Evolutionary conservation across 2,888 invertebrate species (phyloP).

Genomic region (Dione juno): DNA sequence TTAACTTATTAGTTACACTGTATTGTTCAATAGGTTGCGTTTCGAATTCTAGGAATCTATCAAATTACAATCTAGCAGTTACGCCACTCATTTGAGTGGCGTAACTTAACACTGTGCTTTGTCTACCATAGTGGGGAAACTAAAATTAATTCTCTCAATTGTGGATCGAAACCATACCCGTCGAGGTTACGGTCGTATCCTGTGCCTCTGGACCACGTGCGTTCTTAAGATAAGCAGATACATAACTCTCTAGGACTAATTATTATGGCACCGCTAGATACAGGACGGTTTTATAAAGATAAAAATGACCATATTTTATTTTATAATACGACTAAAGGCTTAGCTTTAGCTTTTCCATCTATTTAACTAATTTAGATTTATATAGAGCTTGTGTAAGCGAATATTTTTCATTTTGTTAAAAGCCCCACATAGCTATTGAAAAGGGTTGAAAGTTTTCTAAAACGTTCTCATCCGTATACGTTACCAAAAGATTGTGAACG

Average conservation of each 20-base stretch:
- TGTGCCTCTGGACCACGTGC: not conserved
- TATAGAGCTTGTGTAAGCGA: conserved; percentile 16
- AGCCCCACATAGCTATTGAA: conserved; percentile 13
- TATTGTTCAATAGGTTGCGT: no score
- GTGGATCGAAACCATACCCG: no score
- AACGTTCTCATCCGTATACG: conserved; percentile 15
- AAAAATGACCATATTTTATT: conserved; percentile 44
- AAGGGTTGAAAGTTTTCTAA: conserved; percentile 25
- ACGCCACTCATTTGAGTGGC: no score
- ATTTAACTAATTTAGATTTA: conserved; percentile 33
- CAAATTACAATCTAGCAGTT: no score
- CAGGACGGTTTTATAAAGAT: conserved; percentile 43
- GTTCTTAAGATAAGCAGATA: conserved; percentile 42
- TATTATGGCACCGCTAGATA: conserved; percentile 47
- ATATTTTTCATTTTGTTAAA: conserved; percentile 27
- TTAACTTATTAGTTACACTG: no score
- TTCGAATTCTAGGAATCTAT: no score
- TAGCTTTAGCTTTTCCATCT: conserved; percentile 32
- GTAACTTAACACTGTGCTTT: no score
- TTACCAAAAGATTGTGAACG: conserved; percentile 15
- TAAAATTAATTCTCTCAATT: no score
- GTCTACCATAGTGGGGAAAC: no score
- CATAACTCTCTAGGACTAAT: conserved; percentile 46
- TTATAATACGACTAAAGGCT: conserved; percentile 36
- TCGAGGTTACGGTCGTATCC: no score